Conservation (phyloP, 2,888 invertebrate species). For the Habrosyne pyritoides region DNA sequence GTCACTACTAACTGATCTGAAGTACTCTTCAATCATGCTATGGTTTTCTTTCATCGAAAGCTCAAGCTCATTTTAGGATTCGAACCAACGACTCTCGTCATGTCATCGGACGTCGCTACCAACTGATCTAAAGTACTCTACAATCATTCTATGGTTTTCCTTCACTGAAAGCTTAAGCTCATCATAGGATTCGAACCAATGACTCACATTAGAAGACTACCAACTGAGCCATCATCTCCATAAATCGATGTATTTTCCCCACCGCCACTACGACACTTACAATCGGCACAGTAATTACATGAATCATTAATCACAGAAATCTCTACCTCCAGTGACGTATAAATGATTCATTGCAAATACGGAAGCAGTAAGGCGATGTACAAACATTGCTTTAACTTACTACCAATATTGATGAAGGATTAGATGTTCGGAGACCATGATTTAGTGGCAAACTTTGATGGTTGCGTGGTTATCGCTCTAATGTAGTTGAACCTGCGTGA, state of each 20-base stretch:
- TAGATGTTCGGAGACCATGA: background rate
- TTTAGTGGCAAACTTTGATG: background rate
- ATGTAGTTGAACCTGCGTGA: background rate
- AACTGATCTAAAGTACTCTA: too few species aligned
- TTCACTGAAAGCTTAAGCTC: too few species aligned
- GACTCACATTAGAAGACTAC: too few species aligned
- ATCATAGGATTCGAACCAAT: too few species aligned
- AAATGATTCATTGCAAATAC: slow-evolving; percentile 48
- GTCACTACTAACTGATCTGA: too few species aligned
- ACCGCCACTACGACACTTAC: slow-evolving; percentile 20
- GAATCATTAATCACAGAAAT: slow-evolving; percentile 50
- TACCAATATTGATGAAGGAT: slow-evolving; percentile 8
- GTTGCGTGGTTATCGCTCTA: background rate
- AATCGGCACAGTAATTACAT: slow-evolving; percentile 49
- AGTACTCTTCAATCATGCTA: too few species aligned
- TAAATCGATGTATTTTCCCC: background rate
- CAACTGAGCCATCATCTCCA: too few species aligned
- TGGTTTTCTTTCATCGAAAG: too few species aligned
- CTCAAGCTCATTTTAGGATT: too few species aligned
- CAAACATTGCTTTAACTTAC: slow-evolving; percentile 4
- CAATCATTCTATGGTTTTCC: too few species aligned
- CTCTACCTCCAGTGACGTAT: slow-evolving; percentile 42
- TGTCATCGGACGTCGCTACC: too few species aligned
- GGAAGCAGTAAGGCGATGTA: slow-evolving; percentile 19
- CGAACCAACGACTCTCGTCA: too few species aligned